Base-by-base conservation (phyloP, 2,888 invertebrate genomes). In the Cepaea hortensis region DNA sequence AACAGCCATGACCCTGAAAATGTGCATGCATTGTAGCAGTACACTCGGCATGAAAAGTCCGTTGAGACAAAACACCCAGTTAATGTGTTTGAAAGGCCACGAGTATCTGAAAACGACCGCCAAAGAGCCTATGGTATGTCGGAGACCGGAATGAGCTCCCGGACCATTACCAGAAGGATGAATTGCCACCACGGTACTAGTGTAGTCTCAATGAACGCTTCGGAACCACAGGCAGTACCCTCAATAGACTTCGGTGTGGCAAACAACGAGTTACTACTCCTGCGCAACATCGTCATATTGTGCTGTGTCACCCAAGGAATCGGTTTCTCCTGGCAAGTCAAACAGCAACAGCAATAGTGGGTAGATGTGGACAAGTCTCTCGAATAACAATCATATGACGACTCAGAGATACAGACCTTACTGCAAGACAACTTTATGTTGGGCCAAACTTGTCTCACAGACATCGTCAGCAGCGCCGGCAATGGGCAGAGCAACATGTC, bases 391-490 rank as follows among this genome's bases (percentile, higher is more conserved):
- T 55, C 55, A 55, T 77, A 55, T 0, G 77, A 55, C 55, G n/a
- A 61, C 23, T 77, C 23, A 77, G 77, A 77, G 77, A 77, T 55
- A n/a, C 55, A 55, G 77, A 11, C 23, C 77, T 77, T 77, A 77
- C 77, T 77, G 61, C 77, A 77, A 77, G n/a, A 77, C 77, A 55
- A 77, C n/a, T n/a, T 77, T 77, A 61, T 23, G 50, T 77, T 55
- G n/a, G 61, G n/a, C 77, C 5, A 55, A 23, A 55, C 23, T 50
- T 55, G n/a, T 1, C 35, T 35, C 35, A 77, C n/a, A 61, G 61
- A 55, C 55, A n/a, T 55, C 55, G 6, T 55, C 55, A 55, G 35
- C 35, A 35, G 35, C 1, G 35, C 35, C 35, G 0, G 35, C 35
- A 35, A 35, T 35, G 0, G 35, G 1, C 35, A 1, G 35, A 35